A percentile compares a stretch with the other conserved stretches of the same genome.
Conservation (phyloP, 2,113 vertebrate species). For the pig (Sus scrofa) region T2T-Sscrofa CM000819.6:35427501-35428000, state of each 20-base stretch:
- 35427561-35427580: neutral
- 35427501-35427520: neutral
- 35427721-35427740: neutral
- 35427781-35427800: neutral
- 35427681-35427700: neutral
- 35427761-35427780: neutral
- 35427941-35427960: neutral
- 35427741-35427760: neutral
- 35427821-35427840: neutral
- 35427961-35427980: neutral
- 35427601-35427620: neutral
- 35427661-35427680: neutral
- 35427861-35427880: neutral
- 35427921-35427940: neutral
- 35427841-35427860: neutral
- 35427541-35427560: neutral
- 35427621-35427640: neutral
- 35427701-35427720: neutral
- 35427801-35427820: neutral
- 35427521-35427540: neutral
- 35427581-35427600: neutral
- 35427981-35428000: neutral
- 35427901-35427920: neutral
- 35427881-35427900: neutral
- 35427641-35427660: neutral